A percentile compares a stretch with the other conserved stretches of the same genome.
These are phyloP conservation scores for Folsomia manolachei DNA, from an alignment of 2,888 invertebrate species.

Conservation along the genomic window DNA sequence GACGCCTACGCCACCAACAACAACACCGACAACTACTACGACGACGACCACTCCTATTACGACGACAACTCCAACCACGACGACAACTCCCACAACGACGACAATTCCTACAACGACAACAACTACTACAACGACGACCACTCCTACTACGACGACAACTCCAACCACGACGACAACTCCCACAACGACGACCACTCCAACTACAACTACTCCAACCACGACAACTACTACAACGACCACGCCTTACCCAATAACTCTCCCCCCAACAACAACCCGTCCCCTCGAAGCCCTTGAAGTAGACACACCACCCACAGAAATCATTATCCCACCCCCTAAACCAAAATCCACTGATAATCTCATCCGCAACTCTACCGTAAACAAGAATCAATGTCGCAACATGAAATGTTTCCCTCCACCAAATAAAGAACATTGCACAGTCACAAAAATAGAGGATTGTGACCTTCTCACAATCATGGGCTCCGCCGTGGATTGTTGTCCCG, in stretches of 20 bases:
- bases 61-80: background rate
- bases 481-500: conserved; percentile 8
- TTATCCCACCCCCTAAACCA: background rate
- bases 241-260: background rate
- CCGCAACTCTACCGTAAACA: background rate
- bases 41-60: background rate
- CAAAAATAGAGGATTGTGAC: conserved; percentile 12
- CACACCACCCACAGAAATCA: background rate
- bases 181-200: background rate
- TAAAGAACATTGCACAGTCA: background rate
- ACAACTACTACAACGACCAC: background rate
- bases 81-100: background rate
- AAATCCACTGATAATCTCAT: background rate
- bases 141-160: background rate
- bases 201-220: background rate
- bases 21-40: background rate
- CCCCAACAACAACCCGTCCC: background rate
- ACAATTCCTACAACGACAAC: background rate
- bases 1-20: background rate
- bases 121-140: background rate
- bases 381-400: background rate
- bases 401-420: conserved; percentile 11
- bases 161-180: background rate
- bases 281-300: background rate
- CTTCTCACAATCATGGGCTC: conserved; percentile 1